phyloP scores from a whole-genome alignment of 2,113 vertebrate species.

The Tympanuchus pallidicinctus region DNA sequence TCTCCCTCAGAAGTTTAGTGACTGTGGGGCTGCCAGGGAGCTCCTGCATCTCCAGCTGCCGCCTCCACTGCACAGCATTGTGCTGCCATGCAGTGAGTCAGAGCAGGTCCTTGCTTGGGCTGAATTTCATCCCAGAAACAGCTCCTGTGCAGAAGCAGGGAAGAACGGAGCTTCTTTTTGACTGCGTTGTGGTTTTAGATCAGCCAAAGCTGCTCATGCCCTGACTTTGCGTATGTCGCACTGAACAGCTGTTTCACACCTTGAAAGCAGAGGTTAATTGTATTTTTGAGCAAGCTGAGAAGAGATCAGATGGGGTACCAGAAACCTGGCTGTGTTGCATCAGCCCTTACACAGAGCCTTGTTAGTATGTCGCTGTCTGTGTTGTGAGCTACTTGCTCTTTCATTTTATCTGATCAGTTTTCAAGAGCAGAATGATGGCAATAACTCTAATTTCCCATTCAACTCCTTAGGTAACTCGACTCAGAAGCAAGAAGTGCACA shows the following conservation, averaged over 20 bases:
- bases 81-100: background rate
- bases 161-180: background rate
- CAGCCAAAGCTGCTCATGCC: rapidly evolving
- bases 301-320: background rate
- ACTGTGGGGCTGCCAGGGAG: background rate
- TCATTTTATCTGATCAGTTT: background rate
- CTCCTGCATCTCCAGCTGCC: background rate
- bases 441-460: background rate
- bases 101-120: background rate
- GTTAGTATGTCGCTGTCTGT: background rate
- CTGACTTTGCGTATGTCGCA: background rate
- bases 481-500: background rate
- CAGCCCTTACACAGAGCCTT: background rate
- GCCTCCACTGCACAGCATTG: no score
- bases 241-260: background rate
- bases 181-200: background rate
- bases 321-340: background rate
- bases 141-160: background rate
- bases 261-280: background rate
- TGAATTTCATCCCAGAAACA: background rate
- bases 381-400: background rate
- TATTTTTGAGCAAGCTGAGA: background rate
- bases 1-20: background rate
- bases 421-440: background rate
- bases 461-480: background rate